Evolutionary conservation across 2,888 invertebrate genomes (phyloP), one percentile per base, ranked within the genome.

Genomic region (Lasioglossum villosulum): DNA sequence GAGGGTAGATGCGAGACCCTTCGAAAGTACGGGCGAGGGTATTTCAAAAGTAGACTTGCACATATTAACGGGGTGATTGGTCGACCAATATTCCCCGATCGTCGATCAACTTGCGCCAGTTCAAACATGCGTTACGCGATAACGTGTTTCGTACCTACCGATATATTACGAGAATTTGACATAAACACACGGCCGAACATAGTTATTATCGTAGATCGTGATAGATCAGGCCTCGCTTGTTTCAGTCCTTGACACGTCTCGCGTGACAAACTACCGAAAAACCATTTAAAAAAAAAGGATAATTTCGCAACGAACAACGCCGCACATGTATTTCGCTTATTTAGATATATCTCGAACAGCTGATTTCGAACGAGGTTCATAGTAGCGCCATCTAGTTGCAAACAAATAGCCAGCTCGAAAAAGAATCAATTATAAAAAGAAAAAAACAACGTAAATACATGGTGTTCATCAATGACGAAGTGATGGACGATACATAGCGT

Each of bases 161-260:
- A 94, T 91, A 94, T 93, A 76, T 88, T 89, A 82, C 94, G 94
- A 88, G 88, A 94, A 91, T 90, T 92, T 89, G 91, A 90, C 83
- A 87, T 85, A 66, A 90, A 90, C 75, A 91, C 80, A 85, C 92
- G 92, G 87, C 87, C 85, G 86, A 94, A 93, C 94, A 94, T 94
- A 92, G 90, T 89, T 86, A 81, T 19, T 66, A 75, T 42, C 23
- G 70, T 81, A 56, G 37, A 27, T 63, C 14, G 66, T 19, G 75
- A 37, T 79, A 45, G 14, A 16, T 68, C 74, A 42, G 48, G 12
- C n/a, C 34, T 86, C 80, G 66, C 27, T 78, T 86, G 80, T 86
- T 86, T 81, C 39, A 72, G 5, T 48, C 14, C 30, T n/a, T 52
- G 5, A n/a, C 45, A 70, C 66, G 56, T 23, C 34, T 63, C 30